phyloP scores from a whole-genome alignment of 2,888 invertebrate genomes.

The Chaetoderma sp. region DNA sequence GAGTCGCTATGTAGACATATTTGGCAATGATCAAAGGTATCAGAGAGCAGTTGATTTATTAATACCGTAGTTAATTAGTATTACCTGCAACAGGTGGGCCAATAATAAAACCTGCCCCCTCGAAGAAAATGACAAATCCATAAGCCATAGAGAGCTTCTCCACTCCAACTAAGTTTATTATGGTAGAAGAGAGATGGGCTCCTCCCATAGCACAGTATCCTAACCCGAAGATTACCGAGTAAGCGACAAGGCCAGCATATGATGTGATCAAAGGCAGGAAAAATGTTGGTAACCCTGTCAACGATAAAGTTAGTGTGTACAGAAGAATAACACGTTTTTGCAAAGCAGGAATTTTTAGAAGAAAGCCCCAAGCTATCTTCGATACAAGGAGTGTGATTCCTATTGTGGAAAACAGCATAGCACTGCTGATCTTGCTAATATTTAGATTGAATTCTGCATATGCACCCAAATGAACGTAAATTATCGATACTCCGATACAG shows the following conservation, averaged over 20 bases:
- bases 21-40: too few species aligned
- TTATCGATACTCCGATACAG: slow-evolving; percentile 10
- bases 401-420: slow-evolving; percentile 2
- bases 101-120: slow-evolving; percentile 4
- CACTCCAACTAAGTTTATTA: slow-evolving; percentile 7
- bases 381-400: slow-evolving; percentile 1
- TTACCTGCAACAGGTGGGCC: slow-evolving; percentile 16
- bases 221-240: not conserved
- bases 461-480: slow-evolving; percentile 13
- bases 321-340: not conserved
- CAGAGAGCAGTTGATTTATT: too few species aligned
- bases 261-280: not conserved
- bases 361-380: not conserved
- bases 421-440: not conserved
- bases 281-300: slow-evolving; percentile 2
- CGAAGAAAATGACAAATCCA: slow-evolving; percentile 5
- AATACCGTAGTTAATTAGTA: too few species aligned
- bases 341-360: not conserved
- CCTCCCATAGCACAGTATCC: slow-evolving; percentile 10
- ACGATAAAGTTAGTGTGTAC: not conserved
- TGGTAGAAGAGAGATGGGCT: slow-evolving; percentile 6
- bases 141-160: slow-evolving; percentile 11
- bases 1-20: too few species aligned
- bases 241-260: not conserved
- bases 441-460: not conserved